These are phyloP conservation scores for Bradypodion pumilum DNA, from an alignment of 2,797 vertebrate species.

Conservation along the genomic window DNA sequence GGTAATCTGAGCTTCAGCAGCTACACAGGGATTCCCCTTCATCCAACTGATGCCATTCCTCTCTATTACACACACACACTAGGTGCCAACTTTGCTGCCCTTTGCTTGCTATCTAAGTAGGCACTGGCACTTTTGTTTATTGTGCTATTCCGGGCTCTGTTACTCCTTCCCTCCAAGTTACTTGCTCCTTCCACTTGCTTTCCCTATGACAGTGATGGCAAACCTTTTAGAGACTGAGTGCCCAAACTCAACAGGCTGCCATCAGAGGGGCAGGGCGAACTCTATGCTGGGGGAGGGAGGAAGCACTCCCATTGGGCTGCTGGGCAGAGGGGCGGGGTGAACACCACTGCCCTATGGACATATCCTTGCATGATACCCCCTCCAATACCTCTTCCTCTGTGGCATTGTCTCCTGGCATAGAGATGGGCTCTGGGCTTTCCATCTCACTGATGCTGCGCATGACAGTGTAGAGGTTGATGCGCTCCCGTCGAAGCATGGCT, in stretches of 20 bases:
- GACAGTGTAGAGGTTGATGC: slow-evolving; percentile 91
- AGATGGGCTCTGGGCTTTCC: slow-evolving; percentile 56
- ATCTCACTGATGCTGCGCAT: slow-evolving; percentile 92
- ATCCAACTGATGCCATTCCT: background rate
- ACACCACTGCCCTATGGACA: too few species aligned
- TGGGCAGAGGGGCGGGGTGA: too few species aligned
- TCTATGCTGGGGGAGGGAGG: too few species aligned
- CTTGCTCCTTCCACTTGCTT: background rate
- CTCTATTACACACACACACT: background rate
- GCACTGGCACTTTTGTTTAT: background rate
- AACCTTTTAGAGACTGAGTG: too few species aligned
- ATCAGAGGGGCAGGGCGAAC: too few species aligned
- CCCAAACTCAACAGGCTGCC: too few species aligned
- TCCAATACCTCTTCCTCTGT: slow-evolving; percentile 53
- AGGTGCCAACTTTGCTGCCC: background rate
- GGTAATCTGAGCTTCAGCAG: background rate
- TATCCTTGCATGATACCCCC: background rate
- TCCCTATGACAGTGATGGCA: too few species aligned
- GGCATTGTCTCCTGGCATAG: background rate
- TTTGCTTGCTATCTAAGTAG: background rate
- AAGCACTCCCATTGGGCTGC: too few species aligned
- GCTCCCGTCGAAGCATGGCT: slow-evolving; percentile 73
- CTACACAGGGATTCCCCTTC: background rate
- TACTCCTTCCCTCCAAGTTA: background rate
- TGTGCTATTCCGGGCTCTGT: background rate